A percentile compares a stretch with the other conserved stretches of the same genome.
Evolutionary conservation across 2,113 vertebrate genomes (phyloP).

Genomic region (Macrotus californicus): DNA sequence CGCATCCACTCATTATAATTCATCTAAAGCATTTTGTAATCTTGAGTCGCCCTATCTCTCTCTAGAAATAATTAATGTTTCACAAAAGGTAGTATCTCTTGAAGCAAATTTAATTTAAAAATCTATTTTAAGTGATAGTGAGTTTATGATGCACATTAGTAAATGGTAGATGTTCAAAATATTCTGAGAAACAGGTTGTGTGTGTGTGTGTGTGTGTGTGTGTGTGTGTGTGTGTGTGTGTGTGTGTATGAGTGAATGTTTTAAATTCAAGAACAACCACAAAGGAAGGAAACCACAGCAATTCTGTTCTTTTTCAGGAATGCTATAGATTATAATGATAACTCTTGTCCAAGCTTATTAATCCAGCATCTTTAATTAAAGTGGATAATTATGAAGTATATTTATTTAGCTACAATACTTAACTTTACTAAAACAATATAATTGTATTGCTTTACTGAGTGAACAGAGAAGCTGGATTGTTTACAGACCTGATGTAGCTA

Average conservation of each 20-base stretch:
- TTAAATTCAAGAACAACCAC: constrained; percentile 27
- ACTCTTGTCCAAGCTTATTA: background rate
- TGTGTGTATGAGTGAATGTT: background rate
- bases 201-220: background rate
- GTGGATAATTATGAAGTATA: constrained; percentile 1
- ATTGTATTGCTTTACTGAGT: background rate
- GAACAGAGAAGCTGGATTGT: background rate
- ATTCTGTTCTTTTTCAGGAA: constrained; percentile 24
- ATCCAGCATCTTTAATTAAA: constrained; percentile 55
- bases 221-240: background rate
- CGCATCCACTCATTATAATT: constrained; percentile 36
- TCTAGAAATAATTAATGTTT: constrained; percentile 61
- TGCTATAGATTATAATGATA: constrained; percentile 37
- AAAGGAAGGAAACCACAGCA: background rate
- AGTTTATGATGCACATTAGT: constrained; percentile 13
- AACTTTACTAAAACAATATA: background rate
- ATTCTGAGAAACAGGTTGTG: background rate
- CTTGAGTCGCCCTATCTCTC: constrained; percentile 39
- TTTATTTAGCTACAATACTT: constrained; percentile 49
- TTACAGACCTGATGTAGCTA: background rate
- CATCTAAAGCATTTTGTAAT: constrained; percentile 20
- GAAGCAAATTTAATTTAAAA: constrained; percentile 67
- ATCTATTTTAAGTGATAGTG: constrained; percentile 40
- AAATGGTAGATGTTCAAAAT: constrained; percentile 36
- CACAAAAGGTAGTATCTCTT: constrained; percentile 54